Evolutionary conservation across 2,113 vertebrate species (phyloP).

Genomic region (Argyrosomus japonicus): DNA sequence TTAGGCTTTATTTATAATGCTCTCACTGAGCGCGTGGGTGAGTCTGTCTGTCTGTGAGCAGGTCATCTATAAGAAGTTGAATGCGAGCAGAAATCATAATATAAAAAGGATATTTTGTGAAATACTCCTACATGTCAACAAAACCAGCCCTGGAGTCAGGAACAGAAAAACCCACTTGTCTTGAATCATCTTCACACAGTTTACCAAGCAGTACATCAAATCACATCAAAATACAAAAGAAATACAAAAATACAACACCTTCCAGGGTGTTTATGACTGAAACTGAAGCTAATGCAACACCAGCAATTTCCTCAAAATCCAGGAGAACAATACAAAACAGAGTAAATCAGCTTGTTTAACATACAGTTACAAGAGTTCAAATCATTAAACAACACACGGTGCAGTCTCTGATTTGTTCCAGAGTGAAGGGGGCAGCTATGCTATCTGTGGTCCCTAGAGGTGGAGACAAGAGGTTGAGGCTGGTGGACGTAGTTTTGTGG

Average conservation of each 20-base stretch:
- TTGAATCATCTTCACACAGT: constrained; percentile 22
- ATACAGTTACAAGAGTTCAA: too few relatives aligned
- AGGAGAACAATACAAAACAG: background rate
- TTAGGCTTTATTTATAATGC: constrained; percentile 60
- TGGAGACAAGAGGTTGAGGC: too few relatives aligned
- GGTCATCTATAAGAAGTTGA: constrained; percentile 19
- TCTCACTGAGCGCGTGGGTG: constrained; percentile 29
- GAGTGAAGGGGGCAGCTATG: too few relatives aligned
- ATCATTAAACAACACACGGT: too few relatives aligned
- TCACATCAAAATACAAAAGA: background rate
- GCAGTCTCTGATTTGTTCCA: too few relatives aligned
- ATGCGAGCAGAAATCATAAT: constrained; percentile 14
- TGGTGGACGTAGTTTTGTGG: too few relatives aligned
- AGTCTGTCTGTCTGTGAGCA: constrained; percentile 32
- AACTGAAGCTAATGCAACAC: background rate
- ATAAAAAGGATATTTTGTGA: constrained; percentile 15
- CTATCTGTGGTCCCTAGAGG: too few relatives aligned
- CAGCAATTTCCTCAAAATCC: background rate
- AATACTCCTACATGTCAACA: background rate
- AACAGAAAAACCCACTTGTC: background rate
- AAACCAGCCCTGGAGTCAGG: background rate
- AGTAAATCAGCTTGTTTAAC: too few relatives aligned
- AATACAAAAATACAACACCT: background rate
- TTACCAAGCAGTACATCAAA: background rate
- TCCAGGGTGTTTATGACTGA: background rate